Conservation (phyloP, 2,113 vertebrate genomes). For the Anoplopoma fimbria region DNA sequence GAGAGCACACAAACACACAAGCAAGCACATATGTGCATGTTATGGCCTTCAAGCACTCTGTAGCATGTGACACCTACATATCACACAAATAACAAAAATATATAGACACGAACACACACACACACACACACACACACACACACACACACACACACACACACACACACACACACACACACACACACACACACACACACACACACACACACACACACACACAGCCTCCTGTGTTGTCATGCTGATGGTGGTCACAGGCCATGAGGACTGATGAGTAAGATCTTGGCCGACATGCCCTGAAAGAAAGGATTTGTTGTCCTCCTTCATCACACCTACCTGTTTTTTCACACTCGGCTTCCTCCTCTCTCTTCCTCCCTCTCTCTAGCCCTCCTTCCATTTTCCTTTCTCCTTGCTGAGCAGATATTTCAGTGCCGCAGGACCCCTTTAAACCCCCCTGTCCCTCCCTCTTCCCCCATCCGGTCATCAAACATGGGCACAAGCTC, state of each 20-base stretch:
- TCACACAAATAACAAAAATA: slow-evolving; percentile 31
- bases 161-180: slow-evolving; percentile 16
- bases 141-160: slow-evolving; percentile 23
- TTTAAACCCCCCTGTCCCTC: background rate
- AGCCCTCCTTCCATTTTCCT: slow-evolving; percentile 47
- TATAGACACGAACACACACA: slow-evolving; percentile 16
- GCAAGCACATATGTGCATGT: background rate
- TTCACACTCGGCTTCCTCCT: slow-evolving; percentile 73
- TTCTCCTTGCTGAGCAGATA: slow-evolving; percentile 67
- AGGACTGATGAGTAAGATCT: slow-evolving; percentile 74
- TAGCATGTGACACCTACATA: slow-evolving; percentile 14
- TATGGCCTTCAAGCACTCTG: background rate
- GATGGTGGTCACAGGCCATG: slow-evolving; percentile 63
- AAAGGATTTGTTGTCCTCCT: slow-evolving; percentile 74
- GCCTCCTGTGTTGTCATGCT: slow-evolving; percentile 59
- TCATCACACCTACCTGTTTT: slow-evolving; percentile 79
- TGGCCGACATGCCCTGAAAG: slow-evolving; percentile 77
- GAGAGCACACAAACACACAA: background rate
- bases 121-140: slow-evolving; percentile 20
- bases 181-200: slow-evolving; percentile 23
- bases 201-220: slow-evolving; percentile 21
- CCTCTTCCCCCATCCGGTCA: slow-evolving; percentile 15
- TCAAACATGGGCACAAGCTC: slow-evolving; percentile 59
- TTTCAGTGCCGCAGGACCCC: slow-evolving; percentile 58
- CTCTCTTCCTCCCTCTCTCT: slow-evolving; percentile 40